A percentile compares a stretch with the other conserved stretches of the same genome.
These are phyloP conservation scores for Phyllopteryx taeniolatus DNA, from an alignment of 2,113 vertebrate species.

Conservation along the genomic window DNA sequence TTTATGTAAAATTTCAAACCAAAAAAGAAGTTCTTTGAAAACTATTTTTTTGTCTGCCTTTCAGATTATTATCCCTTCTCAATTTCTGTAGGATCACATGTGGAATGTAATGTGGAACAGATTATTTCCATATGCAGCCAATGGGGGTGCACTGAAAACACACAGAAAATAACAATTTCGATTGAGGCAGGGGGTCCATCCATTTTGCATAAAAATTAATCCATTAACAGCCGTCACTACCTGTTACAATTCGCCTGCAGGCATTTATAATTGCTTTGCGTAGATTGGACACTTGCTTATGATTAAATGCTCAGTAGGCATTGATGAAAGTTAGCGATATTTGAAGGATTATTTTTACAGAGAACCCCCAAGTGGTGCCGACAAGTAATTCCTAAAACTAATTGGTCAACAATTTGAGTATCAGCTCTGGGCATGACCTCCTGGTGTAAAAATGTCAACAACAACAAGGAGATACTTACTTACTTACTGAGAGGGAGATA, in stretches of 20 bases:
- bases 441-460: conserved; percentile 41
- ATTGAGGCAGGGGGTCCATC: conserved; percentile 54
- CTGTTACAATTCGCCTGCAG: conserved; percentile 48
- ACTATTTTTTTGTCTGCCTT: too few species aligned
- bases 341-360: conserved; percentile 35
- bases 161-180: conserved; percentile 50
- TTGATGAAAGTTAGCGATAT: conserved; percentile 52
- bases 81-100: not conserved
- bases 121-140: conserved; percentile 37
- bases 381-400: conserved; percentile 49
- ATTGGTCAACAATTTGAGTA: conserved; percentile 60
- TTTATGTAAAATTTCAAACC: too few species aligned
- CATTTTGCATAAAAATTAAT: conserved; percentile 56
- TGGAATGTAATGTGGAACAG: not conserved
- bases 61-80: not conserved
- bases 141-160: conserved; percentile 51
- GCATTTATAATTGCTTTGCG: conserved; percentile 63
- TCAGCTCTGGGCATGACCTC: conserved; percentile 45
- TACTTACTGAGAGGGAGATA: not conserved
- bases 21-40: too few species aligned
- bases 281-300: conserved; percentile 42
- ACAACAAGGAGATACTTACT: conserved; percentile 6
- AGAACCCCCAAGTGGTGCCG: conserved; percentile 44
- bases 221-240: conserved; percentile 32
- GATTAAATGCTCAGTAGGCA: conserved; percentile 58